A percentile compares a stretch with the other conserved stretches of the same genome.
Evolutionary conservation across 1,140 invertebrate species (phyloP).

Genomic region (Anoplolepis gracilipes): DNA sequence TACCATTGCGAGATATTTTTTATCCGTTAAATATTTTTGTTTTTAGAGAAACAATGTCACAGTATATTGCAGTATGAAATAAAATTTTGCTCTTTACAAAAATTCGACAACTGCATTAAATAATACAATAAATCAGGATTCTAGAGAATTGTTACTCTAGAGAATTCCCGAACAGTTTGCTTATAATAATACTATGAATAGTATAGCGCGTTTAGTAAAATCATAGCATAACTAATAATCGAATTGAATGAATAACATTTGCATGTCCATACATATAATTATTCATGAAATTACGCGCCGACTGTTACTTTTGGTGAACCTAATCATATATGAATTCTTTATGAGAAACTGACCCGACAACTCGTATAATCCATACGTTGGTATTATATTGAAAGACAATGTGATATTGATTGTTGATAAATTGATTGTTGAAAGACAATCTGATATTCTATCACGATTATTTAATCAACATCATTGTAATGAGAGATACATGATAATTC

Average conservation of each 20-base stretch:
- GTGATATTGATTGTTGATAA: too few relatives aligned
- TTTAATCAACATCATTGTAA: constrained; percentile 26
- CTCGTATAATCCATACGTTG: background rate
- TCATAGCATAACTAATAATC: background rate
- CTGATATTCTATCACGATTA: constrained; percentile 10
- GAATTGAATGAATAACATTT: background rate
- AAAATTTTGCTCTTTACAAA: background rate
- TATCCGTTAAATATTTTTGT: background rate
- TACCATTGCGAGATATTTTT: background rate
- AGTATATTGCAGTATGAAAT: background rate
- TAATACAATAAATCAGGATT: background rate
- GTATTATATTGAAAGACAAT: constrained; percentile 12
- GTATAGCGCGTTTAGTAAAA: constrained; percentile 13
- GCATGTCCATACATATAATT: background rate
- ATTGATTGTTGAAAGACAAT: constrained; percentile 29
- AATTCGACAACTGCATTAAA: constrained; percentile 8
- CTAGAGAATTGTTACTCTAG: background rate
- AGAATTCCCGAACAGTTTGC: too few relatives aligned
- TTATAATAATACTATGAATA: constrained; percentile 39
- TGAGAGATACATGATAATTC: constrained; percentile 17
- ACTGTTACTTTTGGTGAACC: constrained; percentile 1
- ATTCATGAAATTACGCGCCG: constrained; percentile 7
- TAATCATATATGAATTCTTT: constrained; percentile 4
- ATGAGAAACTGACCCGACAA: background rate
- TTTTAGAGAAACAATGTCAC: background rate